Base-by-base conservation (phyloP, 2,888 invertebrate genomes). In the Asteroscopus sphinx region DNA sequence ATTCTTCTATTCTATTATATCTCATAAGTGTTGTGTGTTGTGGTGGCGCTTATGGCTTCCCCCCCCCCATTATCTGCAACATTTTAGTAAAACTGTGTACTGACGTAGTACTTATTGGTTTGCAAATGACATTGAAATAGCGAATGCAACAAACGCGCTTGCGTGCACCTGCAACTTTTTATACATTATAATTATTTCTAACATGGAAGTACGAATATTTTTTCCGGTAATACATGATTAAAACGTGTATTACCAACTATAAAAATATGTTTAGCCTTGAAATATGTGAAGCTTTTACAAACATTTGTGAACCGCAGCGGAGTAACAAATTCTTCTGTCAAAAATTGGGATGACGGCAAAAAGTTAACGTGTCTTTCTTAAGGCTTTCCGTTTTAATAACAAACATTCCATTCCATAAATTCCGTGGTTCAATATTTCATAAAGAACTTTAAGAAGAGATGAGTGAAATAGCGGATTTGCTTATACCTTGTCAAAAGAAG, bases 91-190 rank as follows among this genome's bases (percentile, higher is more conserved):
- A 36, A 16, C n/a, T 35, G 6, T 5, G 28, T 47, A 37, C 53
- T 44, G 26, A 39, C 17, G n/a, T n/a, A n/a, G n/a, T n/a, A n/a
- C n/a, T n/a, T 45, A 45, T 46, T 21, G 28, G 32, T 25, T 63
- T 37, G 49, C 40, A 59, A 67, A 61, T 73, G 76, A 58, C 76
- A 75, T 72, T 73, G 76, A 63, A 63, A 63, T 52, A n/a, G 42
- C 21, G 33, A 55, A 33, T 64, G 46, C 56, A 56, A 30, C 17
- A 17, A 33, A 64, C 42, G 5, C 16, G 12, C 36, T 59, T n/a
- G 48, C 61, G 54, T 61, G 60, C 68, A 64, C 46, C 52, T 55
- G 39, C 40, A 15, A 40, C 32, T 56, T 52, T 41, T 48, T 32
- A 52, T 45, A 35, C 17, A 25, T 45, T 51, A 36, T 57, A 55